Conservation (phyloP, 2,113 vertebrate genomes). For the Theristicus caerulescens region DNA sequence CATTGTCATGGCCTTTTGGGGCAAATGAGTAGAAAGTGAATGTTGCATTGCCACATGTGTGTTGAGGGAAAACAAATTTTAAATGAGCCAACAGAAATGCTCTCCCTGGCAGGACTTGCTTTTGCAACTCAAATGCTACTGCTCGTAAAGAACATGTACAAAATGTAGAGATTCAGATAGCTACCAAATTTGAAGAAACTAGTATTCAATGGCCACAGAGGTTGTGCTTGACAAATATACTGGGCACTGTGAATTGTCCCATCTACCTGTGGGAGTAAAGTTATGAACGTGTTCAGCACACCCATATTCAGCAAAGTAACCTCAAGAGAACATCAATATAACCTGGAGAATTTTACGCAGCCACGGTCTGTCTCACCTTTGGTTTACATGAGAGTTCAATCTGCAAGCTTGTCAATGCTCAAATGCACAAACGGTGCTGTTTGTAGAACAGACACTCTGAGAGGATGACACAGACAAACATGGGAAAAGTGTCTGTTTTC, state of each 20-base stretch:
- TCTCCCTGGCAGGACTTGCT: neutral
- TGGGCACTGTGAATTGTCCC: neutral
- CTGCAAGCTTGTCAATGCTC: neutral
- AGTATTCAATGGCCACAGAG: neutral
- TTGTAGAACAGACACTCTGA: neutral
- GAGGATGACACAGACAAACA: conserved; percentile 1
- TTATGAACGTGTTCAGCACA: neutral
- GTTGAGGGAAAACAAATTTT: neutral
- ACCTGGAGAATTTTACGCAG: neutral
- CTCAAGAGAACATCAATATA: neutral
- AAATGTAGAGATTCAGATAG: neutral
- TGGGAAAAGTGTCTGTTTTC: neutral
- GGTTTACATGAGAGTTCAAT: neutral
- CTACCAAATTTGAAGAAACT: neutral
- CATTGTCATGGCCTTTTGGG: neutral
- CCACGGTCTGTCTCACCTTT: neutral
- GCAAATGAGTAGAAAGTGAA: neutral
- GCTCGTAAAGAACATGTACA: neutral
- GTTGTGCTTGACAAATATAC: neutral
- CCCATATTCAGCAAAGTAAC: neutral
- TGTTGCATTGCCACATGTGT: neutral
- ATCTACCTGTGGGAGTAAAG: neutral
- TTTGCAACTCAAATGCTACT: neutral
- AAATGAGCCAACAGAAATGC: neutral
- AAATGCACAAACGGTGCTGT: neutral